Evolutionary conservation across 2,888 invertebrate genomes (phyloP), one percentile per base, ranked within the genome.

Genomic region (Spicauda simplicius): DNA sequence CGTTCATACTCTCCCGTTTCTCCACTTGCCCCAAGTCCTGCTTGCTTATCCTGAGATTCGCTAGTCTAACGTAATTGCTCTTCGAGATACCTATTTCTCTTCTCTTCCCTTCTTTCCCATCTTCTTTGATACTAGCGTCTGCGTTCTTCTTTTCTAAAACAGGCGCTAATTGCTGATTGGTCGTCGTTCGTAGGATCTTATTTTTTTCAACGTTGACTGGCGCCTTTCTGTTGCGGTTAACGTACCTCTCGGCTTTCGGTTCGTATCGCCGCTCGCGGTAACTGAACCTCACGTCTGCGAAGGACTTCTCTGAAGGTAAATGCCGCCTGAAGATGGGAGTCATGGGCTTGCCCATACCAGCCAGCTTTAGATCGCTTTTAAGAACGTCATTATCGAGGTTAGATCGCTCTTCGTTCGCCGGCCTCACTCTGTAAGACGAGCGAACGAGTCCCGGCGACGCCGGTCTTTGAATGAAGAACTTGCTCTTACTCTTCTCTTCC

Each of bases 51-150:
- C 89, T 90, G 64, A 93, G 70, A 73, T 92, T 93, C 0, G 93
- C 93, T 57, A 93, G 70, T 71, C 91, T 91, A 12, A 93, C 93
- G 69, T 93, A 93, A 74, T 93, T 93, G 71, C 91, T 90, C 0
- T 90, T 78, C 0, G 90, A 88, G 18, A 91, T 93, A 0, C 86
- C 90, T n/a, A 81, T 76, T 61, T 87, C 88, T 0, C 85, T 71
- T 30, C 80, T 81, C 70, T 83, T 88, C 25, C 64, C 68, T 0
- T 74, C 77, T 11, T 77, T 77, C 56, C 16, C 11, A 6, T 71
- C 65, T 4, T 66, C 66, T n/a, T 74, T 75, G 2, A 68, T 69
- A 1, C 70, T 62, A 0, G 62, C 65, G 45, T 74, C 73, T 0
- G 72, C 52, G 0, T 50, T 62, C 63, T 79, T 75, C 66, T 78